Conservation (phyloP, 2,888 invertebrate species). For the Hydrotaea cyrtoneurina region DNA sequence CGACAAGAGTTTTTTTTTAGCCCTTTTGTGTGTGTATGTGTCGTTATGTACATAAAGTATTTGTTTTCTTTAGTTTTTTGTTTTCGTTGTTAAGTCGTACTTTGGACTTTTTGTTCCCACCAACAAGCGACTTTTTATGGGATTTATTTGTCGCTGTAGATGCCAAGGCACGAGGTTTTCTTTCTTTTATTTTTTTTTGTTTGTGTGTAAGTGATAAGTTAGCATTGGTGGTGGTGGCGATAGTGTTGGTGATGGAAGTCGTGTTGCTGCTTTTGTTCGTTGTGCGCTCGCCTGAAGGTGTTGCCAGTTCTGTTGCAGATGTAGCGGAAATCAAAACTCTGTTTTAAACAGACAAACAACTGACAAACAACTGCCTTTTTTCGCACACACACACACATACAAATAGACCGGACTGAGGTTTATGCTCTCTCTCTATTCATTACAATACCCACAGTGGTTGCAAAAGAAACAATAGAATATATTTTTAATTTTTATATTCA, state of each 20-base stretch:
- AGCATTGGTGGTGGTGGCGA: neutral
- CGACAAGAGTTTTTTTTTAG: constrained; percentile 48
- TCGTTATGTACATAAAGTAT: neutral
- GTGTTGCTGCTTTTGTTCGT: constrained; percentile 2
- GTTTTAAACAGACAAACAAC: constrained; percentile 60
- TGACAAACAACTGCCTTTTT: constrained; percentile 62
- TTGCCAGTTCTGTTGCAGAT: constrained; percentile 46
- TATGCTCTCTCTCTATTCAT: neutral
- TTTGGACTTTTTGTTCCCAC: constrained; percentile 36
- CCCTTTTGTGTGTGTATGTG: constrained; percentile 8
- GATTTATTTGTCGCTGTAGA: constrained; percentile 21
- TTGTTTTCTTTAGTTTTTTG: constrained; percentile 18
- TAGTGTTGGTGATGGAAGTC: constrained; percentile 14
- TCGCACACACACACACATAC: constrained; percentile 7
- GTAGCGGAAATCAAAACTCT: constrained; percentile 65
- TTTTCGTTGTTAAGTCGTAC: constrained; percentile 4
- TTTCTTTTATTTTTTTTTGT: constrained; percentile 39
- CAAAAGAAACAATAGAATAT: too few species aligned
- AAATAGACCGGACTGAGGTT: neutral
- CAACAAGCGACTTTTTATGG: constrained; percentile 26
- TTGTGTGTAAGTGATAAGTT: neutral
- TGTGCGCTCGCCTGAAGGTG: constrained; percentile 23
- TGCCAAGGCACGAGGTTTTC: constrained; percentile 34
- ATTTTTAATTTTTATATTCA: too few species aligned
- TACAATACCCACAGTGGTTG: neutral